phyloP scores from a whole-genome alignment of 1,140 invertebrate species.

The Saccostrea glomerata region DNA sequence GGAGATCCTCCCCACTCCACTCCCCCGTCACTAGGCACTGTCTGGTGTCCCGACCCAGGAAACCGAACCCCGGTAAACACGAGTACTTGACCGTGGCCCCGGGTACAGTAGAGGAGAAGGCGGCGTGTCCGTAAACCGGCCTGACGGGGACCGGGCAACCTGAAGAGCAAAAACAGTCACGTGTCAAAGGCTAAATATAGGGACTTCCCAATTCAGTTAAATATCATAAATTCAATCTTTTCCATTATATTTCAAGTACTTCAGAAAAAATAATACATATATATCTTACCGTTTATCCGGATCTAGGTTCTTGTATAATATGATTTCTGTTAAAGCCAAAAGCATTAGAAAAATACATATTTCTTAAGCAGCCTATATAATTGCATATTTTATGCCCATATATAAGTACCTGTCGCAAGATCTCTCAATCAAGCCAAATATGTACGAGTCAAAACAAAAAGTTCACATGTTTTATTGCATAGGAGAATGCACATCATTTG shows the following conservation, averaged over 20 bases:
- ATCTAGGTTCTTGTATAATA: too few relatives aligned
- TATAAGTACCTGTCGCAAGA: too few relatives aligned
- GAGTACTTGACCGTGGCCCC: slow-evolving; percentile 73
- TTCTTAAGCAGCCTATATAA: neutral
- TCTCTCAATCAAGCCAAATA: too few relatives aligned
- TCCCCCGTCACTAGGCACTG: slow-evolving; percentile 77
- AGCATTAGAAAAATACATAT: neutral
- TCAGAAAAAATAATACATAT: too few relatives aligned
- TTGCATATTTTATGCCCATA: neutral
- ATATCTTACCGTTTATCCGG: neutral
- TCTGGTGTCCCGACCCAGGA: slow-evolving; percentile 64
- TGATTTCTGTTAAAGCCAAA: slow-evolving; percentile 28
- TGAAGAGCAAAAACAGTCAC: slow-evolving; percentile 35
- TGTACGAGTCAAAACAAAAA: too few relatives aligned
- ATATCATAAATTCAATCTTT: too few relatives aligned
- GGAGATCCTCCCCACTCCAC: slow-evolving; percentile 76
- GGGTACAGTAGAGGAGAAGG: slow-evolving; percentile 53
- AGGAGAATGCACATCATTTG: too few relatives aligned
- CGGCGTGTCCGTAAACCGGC: slow-evolving; percentile 59
- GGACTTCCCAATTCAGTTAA: too few relatives aligned
- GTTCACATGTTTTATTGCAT: too few relatives aligned
- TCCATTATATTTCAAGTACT: too few relatives aligned
- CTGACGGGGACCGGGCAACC: slow-evolving; percentile 80
- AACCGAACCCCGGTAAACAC: slow-evolving; percentile 77
- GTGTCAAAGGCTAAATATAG: too few relatives aligned